A percentile compares a stretch with the other conserved stretches of the same genome.
phyloP scores from a whole-genome alignment of 2,113 vertebrate genomes.

The Peromyscus maniculatus region DNA sequence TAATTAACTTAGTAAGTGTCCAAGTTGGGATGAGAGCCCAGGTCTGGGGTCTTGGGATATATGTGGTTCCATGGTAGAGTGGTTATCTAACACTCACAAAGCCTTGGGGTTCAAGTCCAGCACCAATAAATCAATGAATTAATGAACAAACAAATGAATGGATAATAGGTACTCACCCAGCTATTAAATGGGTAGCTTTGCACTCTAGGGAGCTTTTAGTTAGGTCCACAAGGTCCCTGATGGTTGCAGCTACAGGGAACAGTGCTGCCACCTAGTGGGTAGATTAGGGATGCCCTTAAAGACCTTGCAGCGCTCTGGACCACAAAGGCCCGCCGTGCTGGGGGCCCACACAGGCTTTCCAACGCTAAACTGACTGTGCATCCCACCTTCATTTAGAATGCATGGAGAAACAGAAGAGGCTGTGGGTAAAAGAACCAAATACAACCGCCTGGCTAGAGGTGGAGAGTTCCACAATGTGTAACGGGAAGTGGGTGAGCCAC shows the following conservation, averaged over 20 bases:
- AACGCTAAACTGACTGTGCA: background rate
- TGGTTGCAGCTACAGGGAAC: background rate
- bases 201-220: background rate
- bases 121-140: background rate
- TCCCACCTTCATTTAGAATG: background rate
- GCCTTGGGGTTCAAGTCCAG: background rate
- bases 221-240: background rate
- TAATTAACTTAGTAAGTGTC: background rate
- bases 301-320: too few species aligned
- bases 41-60: background rate
- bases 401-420: background rate
- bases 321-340: background rate
- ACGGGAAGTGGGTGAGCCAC: background rate
- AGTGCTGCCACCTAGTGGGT: background rate
- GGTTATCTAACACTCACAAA: background rate
- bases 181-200: background rate
- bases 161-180: background rate
- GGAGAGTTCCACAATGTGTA: slow-evolving; percentile 12
- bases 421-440: background rate
- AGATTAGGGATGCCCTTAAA: background rate
- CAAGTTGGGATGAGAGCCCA: background rate
- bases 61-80: background rate
- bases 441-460: background rate
- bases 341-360: background rate
- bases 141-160: background rate